A percentile compares a stretch with the other conserved stretches of the same genome.
These are phyloP conservation scores for Cassiopea xamachana DNA, from an alignment of 30 jellyfish, hydroid and myxozoan species.

Conservation along the genomic window DNA sequence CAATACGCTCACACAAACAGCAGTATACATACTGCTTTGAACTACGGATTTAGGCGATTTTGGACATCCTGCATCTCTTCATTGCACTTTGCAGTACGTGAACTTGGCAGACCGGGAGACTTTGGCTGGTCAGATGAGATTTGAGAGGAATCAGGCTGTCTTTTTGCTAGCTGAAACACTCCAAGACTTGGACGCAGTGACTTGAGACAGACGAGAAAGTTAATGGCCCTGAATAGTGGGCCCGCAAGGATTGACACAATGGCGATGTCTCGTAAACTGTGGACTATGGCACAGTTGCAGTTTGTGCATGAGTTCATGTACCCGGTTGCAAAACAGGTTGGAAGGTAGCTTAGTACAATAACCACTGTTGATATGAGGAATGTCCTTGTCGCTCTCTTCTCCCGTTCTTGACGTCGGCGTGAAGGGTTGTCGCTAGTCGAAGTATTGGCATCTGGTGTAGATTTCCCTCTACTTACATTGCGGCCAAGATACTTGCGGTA, in stretches of 20 bases:
- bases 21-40: not conserved
- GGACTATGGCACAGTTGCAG: constrained; percentile 71
- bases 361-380: constrained; percentile 58
- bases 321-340: constrained; percentile 69
- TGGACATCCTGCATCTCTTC: constrained; percentile 5
- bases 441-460: constrained; percentile 9
- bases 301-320: constrained; percentile 67
- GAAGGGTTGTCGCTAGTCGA: constrained; percentile 37
- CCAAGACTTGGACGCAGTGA: constrained; percentile 48
- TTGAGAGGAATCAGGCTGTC: constrained; percentile 42
- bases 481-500: constrained; percentile 51
- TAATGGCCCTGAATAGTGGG: constrained; percentile 66
- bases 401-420: constrained; percentile 56
- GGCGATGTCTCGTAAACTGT: constrained; percentile 69
- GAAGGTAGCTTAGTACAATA: constrained; percentile 49
- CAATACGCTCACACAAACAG: not conserved
- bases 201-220: constrained; percentile 51
- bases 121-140: constrained; percentile 59
- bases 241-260: constrained; percentile 71
- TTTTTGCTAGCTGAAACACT: not conserved
- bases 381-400: constrained; percentile 66
- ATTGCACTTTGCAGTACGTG: not conserved
- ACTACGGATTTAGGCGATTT: not conserved
- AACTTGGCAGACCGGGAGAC: not conserved
- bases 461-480: not conserved